These are phyloP conservation scores for Anagrus nilaparvatae DNA, from an alignment of 1,140 invertebrate genomes.

Conservation along the genomic window DNA sequence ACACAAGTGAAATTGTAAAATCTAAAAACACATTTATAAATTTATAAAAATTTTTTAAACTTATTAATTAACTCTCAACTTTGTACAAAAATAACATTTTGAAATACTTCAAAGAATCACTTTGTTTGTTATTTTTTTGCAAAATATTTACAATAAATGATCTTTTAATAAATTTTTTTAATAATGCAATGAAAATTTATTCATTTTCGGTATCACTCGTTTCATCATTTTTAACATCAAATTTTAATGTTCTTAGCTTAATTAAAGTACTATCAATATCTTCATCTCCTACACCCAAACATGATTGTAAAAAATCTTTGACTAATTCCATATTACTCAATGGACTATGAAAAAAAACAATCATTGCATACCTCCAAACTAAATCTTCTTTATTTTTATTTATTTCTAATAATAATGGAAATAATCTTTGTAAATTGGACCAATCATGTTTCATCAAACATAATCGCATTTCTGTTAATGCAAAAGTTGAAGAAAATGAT, in stretches of 20 bases:
- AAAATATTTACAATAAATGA: no score
- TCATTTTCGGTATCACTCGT: no score
- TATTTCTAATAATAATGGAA: constrained; percentile 14
- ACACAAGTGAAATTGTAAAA: no score
- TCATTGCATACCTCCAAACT: constrained; percentile 19
- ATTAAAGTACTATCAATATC: constrained; percentile 7
- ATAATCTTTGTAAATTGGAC: constrained; percentile 15
- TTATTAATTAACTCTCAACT: no score
- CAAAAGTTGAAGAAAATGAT: constrained; percentile 6
- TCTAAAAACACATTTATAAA: no score
- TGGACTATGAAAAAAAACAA: constrained; percentile 16
- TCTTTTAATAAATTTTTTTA: no score
- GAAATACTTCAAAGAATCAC: no score
- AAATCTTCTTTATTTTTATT: constrained; percentile 12
- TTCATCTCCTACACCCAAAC: constrained; percentile 12
- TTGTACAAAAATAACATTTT: no score
- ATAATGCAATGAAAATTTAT: constrained; percentile 1
- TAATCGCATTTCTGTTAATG: constrained; percentile 13
- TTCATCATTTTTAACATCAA: no score
- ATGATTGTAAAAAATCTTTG: constrained; percentile 16
- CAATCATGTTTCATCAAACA: constrained; percentile 18
- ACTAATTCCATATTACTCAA: constrained; percentile 9
- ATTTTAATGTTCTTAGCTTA: constrained; percentile 8
- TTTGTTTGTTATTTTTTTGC: no score
- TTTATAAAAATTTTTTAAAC: no score